Evolutionary conservation across 2,797 vertebrate species (phyloP).

Genomic region (Botia kubotai): DNA sequence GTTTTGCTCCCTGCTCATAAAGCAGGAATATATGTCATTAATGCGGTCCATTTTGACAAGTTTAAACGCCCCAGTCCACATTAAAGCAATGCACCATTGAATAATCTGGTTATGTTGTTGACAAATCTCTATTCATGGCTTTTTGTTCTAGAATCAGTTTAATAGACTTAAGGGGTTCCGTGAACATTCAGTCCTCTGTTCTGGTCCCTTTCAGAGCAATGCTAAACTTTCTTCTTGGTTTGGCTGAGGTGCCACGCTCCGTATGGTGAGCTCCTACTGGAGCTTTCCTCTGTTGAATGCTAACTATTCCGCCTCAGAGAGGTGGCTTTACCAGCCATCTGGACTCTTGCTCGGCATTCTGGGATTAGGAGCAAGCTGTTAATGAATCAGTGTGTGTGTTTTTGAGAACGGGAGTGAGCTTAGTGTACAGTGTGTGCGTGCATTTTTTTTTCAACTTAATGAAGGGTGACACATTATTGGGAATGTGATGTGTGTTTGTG

Average conservation of each 20-base stretch:
- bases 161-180: neutral
- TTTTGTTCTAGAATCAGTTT: slow-evolving; percentile 23
- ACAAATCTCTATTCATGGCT: neutral
- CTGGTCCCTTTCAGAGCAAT: slow-evolving; percentile 4
- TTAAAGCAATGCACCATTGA: slow-evolving; percentile 1
- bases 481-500: slow-evolving; percentile 53
- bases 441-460: slow-evolving; percentile 73
- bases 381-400: slow-evolving; percentile 73
- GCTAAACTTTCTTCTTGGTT: slow-evolving; percentile 18
- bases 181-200: slow-evolving; percentile 5
- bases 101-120: slow-evolving; percentile 5
- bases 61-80: neutral
- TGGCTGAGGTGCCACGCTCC: slow-evolving; percentile 66
- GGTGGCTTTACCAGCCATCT: slow-evolving; percentile 80
- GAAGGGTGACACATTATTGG: slow-evolving; percentile 65
- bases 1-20: neutral
- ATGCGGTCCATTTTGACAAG: neutral
- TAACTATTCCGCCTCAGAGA: slow-evolving; percentile 65
- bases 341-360: slow-evolving; percentile 77
- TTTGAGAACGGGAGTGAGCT: slow-evolving; percentile 5
- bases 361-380: slow-evolving; percentile 78
- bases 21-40: neutral
- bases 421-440: slow-evolving; percentile 20
- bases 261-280: slow-evolving; percentile 65
- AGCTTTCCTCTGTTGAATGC: slow-evolving; percentile 56